Base-by-base conservation (phyloP, 2,797 vertebrate species). In the Sphaeramia orbicularis region DNA sequence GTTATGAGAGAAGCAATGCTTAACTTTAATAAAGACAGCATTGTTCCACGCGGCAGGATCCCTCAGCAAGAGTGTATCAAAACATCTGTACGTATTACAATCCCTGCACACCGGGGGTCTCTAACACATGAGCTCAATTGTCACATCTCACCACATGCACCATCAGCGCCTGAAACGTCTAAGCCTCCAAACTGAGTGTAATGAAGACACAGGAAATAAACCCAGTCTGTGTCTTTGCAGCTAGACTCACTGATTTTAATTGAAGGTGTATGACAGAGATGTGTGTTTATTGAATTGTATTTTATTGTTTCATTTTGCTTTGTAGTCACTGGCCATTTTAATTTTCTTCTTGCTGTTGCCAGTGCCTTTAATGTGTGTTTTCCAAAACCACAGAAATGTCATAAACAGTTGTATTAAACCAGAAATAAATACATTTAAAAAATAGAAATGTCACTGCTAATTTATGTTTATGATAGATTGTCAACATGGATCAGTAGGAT, bases 1-100 rank as follows among this genome's bases (percentile, higher is more conserved):
- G 75, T 79, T 60, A 53, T 42, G 54, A 78, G 56, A 63, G 78
- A 62, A 69, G 76, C 79, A 53, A 71, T 72, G 76, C 74, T 88
- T 82, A 84, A 72, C 80, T 86, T 90, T 88, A 85, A 90, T 84
- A 90, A 85, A 90, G 76, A 83, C 65, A 80, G 80, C 76, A 83
- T 81, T 84, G 84, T 86, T 88, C 70, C 52, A 69, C 84, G 4
- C 84, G 3, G 64, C 85, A 64, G 84, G 86, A 83, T 73, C 61
- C 71, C 86, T 81, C 83, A 63, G 72, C 65, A 51, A 80, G 80
- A 37, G 76, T 60, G 70, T 76, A 83, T 89, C 76, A 80, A 86
- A 88, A 87, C 74, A 86, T 84, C 85, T 83, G 86, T 71, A 77
- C 72, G 65, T 73, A 71, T 61, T 66, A 49, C 54, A 62, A 74